Evolutionary conservation across 2,797 vertebrate species (phyloP).

Genomic region (Hoplostethus atlanticus): DNA sequence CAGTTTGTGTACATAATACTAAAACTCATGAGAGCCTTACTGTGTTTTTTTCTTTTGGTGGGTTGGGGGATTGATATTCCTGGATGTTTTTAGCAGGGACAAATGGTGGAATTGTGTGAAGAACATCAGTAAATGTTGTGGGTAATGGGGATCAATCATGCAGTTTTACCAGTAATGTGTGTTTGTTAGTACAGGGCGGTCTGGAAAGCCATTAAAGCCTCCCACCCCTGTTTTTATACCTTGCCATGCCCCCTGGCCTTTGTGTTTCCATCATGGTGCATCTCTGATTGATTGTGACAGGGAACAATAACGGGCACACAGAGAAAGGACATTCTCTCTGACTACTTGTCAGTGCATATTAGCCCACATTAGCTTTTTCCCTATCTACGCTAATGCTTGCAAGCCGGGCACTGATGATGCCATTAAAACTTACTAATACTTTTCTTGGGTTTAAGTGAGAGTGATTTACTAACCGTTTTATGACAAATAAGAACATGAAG

Average conservation of each 20-base stretch:
- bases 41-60: background rate
- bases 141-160: conserved; percentile 56
- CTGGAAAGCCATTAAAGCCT: conserved; percentile 72
- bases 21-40: background rate
- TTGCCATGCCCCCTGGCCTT: conserved; percentile 73
- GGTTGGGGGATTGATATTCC: background rate
- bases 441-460: conserved; percentile 20
- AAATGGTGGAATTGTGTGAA: background rate
- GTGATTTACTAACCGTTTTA: conserved; percentile 53
- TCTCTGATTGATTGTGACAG: conserved; percentile 79
- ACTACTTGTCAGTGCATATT: conserved; percentile 80
- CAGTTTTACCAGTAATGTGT: conserved; percentile 63
- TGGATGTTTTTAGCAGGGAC: background rate
- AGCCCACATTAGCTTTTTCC: conserved; percentile 52
- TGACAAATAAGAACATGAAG: conserved; percentile 60
- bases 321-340: conserved; percentile 80
- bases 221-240: conserved; percentile 59
- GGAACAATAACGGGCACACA: conserved; percentile 74
- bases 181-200: conserved; percentile 69
- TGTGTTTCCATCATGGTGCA: conserved; percentile 73
- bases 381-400: conserved; percentile 41
- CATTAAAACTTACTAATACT: conserved; percentile 15
- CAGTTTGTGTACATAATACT: background rate
- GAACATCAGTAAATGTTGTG: conserved; percentile 10
- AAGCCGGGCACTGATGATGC: conserved; percentile 27